Evolutionary conservation across 2,888 invertebrate species (phyloP).

Genomic region (Serrognathus titanus): DNA sequence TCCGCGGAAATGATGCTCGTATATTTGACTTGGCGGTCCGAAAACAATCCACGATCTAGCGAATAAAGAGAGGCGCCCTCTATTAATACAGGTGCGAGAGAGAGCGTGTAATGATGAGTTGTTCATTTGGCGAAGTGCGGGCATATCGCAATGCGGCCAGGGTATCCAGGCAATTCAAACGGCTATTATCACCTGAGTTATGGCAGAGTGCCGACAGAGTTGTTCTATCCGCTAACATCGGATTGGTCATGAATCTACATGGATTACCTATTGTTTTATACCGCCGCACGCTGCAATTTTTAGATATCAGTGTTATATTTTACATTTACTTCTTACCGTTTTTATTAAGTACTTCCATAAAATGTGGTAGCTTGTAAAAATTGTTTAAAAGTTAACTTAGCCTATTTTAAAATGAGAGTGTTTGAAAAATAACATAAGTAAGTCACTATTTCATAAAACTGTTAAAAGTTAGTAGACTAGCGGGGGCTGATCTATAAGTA

Average conservation of each 20-base stretch:
- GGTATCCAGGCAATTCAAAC: constrained; percentile 39
- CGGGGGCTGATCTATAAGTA: too few relatives aligned
- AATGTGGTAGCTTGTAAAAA: too few relatives aligned
- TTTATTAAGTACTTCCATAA: too few relatives aligned
- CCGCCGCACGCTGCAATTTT: constrained; percentile 1
- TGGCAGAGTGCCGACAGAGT: constrained; percentile 48
- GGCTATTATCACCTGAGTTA: constrained; percentile 51
- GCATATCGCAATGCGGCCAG: constrained; percentile 47
- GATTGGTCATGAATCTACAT: constrained; percentile 44
- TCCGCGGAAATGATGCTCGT: constrained; percentile 40
- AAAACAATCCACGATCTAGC: constrained; percentile 44
- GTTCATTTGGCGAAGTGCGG: constrained; percentile 48
- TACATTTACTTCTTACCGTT: not conserved
- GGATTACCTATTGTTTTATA: constrained; percentile 36
- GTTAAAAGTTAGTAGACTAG: too few relatives aligned
- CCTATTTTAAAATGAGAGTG: too few relatives aligned
- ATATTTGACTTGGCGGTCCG: constrained; percentile 43
- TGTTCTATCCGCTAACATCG: constrained; percentile 44
- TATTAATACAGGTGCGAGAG: constrained; percentile 33
- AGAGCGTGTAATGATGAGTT: constrained; percentile 43
- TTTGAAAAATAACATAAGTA: too few relatives aligned
- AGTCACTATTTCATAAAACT: too few relatives aligned
- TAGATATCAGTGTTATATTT: not conserved
- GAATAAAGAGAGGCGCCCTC: constrained; percentile 28
- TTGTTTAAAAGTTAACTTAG: too few relatives aligned